Percentiles rank a stretch among this genome's conserved stretches.
Conservation (phyloP, 2,888 invertebrate genomes). For the Leptinotarsa peninsularis region DNA sequence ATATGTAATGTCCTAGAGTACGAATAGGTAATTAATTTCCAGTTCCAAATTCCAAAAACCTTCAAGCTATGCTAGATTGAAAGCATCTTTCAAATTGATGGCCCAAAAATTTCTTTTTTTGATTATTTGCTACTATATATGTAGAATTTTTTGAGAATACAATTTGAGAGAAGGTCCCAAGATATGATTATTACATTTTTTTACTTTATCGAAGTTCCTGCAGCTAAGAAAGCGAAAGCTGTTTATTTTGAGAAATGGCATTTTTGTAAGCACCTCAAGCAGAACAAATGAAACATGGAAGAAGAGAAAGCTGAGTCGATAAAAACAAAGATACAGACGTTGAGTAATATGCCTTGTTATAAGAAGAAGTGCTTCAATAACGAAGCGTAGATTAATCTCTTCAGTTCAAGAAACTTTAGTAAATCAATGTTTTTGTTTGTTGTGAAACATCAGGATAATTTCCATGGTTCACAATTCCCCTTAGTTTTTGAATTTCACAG, state of each 20-base stretch:
- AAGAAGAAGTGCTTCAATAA: too few species aligned
- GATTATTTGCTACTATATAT: too few species aligned
- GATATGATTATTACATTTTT: not conserved
- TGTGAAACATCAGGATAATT: too few species aligned
- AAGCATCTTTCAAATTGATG: not conserved
- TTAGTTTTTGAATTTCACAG: too few species aligned
- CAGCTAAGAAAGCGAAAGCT: conserved; percentile 10
- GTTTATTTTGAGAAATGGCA: not conserved
- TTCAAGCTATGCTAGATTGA: not conserved
- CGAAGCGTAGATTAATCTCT: too few species aligned
- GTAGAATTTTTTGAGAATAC: not conserved
- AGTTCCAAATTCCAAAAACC: conserved; percentile 11
- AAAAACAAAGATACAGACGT: too few species aligned
- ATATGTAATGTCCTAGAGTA: too few species aligned
- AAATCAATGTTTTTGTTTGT: too few species aligned
- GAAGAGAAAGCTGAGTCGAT: not conserved
- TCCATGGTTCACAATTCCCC: too few species aligned
- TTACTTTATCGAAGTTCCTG: not conserved
- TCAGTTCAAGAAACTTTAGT: too few species aligned
- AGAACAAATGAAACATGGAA: conserved; percentile 10
- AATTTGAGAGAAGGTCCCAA: not conserved
- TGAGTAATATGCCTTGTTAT: too few species aligned
- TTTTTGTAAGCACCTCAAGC: not conserved
- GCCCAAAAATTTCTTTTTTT: not conserved
- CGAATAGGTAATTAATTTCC: not conserved